These are phyloP conservation scores for Microctonus brassicae DNA, from an alignment of 2,888 invertebrate genomes.

Conservation along the genomic window DNA sequence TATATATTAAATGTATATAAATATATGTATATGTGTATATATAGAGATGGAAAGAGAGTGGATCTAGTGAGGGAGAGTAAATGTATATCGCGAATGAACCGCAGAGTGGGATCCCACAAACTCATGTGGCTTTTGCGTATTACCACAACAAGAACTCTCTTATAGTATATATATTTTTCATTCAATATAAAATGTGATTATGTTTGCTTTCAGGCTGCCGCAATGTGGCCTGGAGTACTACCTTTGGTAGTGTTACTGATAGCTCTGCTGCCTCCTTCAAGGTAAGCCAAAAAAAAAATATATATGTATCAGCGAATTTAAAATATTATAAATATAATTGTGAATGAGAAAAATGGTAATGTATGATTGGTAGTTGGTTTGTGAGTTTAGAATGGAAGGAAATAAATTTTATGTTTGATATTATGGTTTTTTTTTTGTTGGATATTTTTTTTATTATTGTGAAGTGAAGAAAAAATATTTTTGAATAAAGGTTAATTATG, in stretches of 20 bases:
- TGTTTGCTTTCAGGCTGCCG: slow-evolving; percentile 66
- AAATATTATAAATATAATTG: background rate
- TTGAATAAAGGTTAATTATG: no score
- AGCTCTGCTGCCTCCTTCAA: slow-evolving; percentile 64
- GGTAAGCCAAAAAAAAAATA: slow-evolving; percentile 53
- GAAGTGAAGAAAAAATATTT: no score
- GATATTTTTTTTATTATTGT: no score
- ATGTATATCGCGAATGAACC: slow-evolving; percentile 25
- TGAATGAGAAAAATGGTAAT: background rate
- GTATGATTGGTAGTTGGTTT: no score
- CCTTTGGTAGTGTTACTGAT: slow-evolving; percentile 66
- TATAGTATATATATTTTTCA: slow-evolving; percentile 29
- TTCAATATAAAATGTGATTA: slow-evolving; percentile 49
- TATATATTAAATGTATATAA: no score
- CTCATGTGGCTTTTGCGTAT: slow-evolving; percentile 20
- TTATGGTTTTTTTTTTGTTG: no score
- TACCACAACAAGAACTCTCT: slow-evolving; percentile 18
- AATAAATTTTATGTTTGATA: no score
- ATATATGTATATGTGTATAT: background rate
- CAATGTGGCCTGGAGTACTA: slow-evolving; percentile 69
- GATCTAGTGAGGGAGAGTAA: background rate
- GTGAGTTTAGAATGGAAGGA: no score
- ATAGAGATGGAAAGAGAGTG: slow-evolving; percentile 1
- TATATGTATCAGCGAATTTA: background rate
- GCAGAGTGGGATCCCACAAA: slow-evolving; percentile 20